Percentiles rank a stretch among this genome's conserved stretches.
Evolutionary conservation across 2,888 invertebrate species (phyloP).

Genomic region (Homarus gammarus): DNA sequence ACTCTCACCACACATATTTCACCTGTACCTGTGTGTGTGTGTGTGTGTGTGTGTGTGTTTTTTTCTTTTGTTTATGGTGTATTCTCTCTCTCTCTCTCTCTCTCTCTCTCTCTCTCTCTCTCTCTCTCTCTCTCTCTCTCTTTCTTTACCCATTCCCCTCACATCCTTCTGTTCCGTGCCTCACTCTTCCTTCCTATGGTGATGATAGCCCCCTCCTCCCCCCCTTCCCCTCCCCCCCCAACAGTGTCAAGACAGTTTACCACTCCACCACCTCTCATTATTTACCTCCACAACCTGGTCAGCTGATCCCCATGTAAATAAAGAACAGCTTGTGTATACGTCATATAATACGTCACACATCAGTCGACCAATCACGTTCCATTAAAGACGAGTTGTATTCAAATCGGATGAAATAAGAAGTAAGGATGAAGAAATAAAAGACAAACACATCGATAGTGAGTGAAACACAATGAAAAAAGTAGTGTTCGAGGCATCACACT

Average conservation of each 20-base stretch:
- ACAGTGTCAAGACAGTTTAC: too few species aligned
- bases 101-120: conserved; percentile 36
- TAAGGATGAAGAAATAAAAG: conserved; percentile 15
- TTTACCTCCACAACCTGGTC: too few species aligned
- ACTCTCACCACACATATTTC: neutral
- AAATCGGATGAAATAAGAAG: too few species aligned
- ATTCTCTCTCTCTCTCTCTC: conserved; percentile 21
- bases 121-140: conserved; percentile 30
- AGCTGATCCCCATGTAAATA: too few species aligned
- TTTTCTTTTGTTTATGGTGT: neutral
- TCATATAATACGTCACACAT: too few species aligned
- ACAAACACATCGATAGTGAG: neutral
- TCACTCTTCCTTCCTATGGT: too few species aligned
- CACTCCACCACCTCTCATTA: too few species aligned
- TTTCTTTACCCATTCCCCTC: neutral
- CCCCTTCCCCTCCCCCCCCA: too few species aligned
- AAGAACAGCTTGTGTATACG: too few species aligned
- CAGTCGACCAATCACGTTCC: too few species aligned
- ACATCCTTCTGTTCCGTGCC: neutral
- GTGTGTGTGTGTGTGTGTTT: neutral
- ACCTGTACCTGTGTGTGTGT: neutral
- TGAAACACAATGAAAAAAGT: neutral
- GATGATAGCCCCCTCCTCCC: too few species aligned
- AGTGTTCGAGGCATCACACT: neutral
- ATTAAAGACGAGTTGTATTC: too few species aligned